Evolutionary conservation across 2,888 invertebrate genomes (phyloP).

Genomic region (Pediacus dermestoides): DNA sequence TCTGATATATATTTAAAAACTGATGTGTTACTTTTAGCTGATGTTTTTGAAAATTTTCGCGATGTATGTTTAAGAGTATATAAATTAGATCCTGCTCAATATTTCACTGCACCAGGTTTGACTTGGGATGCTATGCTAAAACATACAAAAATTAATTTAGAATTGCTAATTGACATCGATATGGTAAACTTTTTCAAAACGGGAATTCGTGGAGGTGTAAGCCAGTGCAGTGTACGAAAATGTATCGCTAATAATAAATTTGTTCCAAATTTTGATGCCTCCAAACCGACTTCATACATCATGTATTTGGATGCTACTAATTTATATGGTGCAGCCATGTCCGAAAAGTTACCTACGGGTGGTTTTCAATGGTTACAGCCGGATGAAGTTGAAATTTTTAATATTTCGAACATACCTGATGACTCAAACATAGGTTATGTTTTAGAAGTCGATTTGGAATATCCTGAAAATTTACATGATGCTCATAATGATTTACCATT

Average conservation of each 20-base stretch:
- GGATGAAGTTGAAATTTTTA: slow-evolving; percentile 7
- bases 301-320: slow-evolving; percentile 39
- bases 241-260: too few species aligned
- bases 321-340: slow-evolving; percentile 31
- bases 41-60: slow-evolving; percentile 24
- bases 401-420: too few species aligned
- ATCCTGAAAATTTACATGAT: too few species aligned
- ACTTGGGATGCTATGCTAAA: slow-evolving; percentile 37
- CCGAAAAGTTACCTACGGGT: slow-evolving; percentile 30
- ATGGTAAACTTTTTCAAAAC: slow-evolving; percentile 36
- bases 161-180: slow-evolving; percentile 40
- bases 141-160: slow-evolving; percentile 33
- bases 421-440: too few species aligned
- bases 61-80: slow-evolving; percentile 15
- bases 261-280: too few species aligned
- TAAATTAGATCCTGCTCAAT: slow-evolving; percentile 37
- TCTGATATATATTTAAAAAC: slow-evolving; percentile 25
- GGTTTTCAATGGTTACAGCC: slow-evolving; percentile 35
- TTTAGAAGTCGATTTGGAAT: too few species aligned
- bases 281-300: slow-evolving; percentile 28
- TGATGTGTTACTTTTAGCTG: slow-evolving; percentile 17
- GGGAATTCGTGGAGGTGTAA: slow-evolving; percentile 37
- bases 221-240: slow-evolving; percentile 41
- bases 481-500: too few species aligned
- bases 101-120: slow-evolving; percentile 39